These are phyloP conservation scores for Conus canariensis DNA, from an alignment of 2,888 invertebrate genomes.

Conservation along the genomic window DNA sequence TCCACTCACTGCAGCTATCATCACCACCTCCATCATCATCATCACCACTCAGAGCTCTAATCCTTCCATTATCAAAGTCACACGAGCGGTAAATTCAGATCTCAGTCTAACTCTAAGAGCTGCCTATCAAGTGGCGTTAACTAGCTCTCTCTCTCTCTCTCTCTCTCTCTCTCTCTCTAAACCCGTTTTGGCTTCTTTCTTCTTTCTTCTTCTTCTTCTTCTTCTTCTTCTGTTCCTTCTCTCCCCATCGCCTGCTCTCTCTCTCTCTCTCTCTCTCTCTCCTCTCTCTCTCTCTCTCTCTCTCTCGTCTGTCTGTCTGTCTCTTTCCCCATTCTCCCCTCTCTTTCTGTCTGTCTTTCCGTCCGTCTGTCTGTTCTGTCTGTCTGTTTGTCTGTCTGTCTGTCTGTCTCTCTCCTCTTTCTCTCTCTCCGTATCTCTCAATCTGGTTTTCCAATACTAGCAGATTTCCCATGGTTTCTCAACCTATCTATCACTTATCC, in stretches of 20 bases:
- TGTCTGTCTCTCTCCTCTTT: neutral
- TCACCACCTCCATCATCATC: too few relatives aligned
- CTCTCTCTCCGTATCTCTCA: neutral
- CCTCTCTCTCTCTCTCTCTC: neutral
- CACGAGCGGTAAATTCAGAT: neutral
- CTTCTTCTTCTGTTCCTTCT: neutral
- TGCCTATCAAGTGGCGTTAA: too few relatives aligned
- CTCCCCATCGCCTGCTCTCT: neutral
- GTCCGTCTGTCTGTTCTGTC: neutral
- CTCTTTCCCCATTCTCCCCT: neutral
- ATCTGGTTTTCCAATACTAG: neutral
- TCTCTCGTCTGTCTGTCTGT: neutral
- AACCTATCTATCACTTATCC: neutral
- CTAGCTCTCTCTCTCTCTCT: too few relatives aligned
- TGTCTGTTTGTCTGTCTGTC: neutral
- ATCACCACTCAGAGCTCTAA: neutral
- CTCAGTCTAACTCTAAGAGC: neutral
- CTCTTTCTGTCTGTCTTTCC: neutral
- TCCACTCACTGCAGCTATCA: neutral
- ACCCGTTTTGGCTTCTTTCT: too few relatives aligned
- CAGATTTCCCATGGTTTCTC: neutral
- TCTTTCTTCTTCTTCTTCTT: neutral
- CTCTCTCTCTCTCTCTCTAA: too few relatives aligned
- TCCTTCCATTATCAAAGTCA: neutral
- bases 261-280: constrained; percentile 10